Percentiles rank a stretch among this genome's conserved stretches.
phyloP scores from a whole-genome alignment of 2,113 vertebrate genomes.

The Daphoenositta chrysoptera region DNA sequence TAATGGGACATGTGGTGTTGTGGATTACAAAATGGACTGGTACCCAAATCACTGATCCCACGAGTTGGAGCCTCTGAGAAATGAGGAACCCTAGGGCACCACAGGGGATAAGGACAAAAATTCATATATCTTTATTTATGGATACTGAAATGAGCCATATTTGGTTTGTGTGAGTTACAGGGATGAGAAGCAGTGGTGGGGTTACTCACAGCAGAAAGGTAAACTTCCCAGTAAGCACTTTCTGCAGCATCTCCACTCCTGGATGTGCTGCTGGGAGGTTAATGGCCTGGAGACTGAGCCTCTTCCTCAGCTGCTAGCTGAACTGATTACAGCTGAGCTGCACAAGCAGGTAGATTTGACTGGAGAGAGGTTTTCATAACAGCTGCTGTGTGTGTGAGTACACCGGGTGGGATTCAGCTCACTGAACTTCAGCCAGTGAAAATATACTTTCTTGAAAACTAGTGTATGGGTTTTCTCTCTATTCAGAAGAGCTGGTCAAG shows the following conservation, averaged over 20 bases:
- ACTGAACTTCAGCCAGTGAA: neutral
- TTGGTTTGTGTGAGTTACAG: neutral
- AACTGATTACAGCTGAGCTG: constrained; percentile 18
- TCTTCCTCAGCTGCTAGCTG: constrained; percentile 19
- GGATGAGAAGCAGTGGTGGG: neutral
- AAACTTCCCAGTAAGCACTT: neutral
- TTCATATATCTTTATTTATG: neutral
- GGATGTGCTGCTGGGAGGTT: constrained; percentile 18
- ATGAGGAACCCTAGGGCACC: neutral
- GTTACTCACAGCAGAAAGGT: neutral
- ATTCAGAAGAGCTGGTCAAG: neutral
- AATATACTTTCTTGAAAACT: neutral
- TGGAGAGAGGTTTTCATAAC: neutral
- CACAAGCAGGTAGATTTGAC: neutral
- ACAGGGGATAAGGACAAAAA: neutral
- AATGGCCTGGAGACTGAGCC: constrained; percentile 1
- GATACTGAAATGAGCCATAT: neutral
- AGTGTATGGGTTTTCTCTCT: neutral
- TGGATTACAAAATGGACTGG: neutral
- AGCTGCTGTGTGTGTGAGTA: neutral
- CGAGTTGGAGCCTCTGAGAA: accelerated
- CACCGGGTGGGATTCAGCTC: neutral
- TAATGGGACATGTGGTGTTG: neutral
- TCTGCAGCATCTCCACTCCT: neutral
- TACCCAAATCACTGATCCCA: neutral